Conservation (phyloP, 2,797 vertebrate species). For the Clarias pachynema region DNA sequence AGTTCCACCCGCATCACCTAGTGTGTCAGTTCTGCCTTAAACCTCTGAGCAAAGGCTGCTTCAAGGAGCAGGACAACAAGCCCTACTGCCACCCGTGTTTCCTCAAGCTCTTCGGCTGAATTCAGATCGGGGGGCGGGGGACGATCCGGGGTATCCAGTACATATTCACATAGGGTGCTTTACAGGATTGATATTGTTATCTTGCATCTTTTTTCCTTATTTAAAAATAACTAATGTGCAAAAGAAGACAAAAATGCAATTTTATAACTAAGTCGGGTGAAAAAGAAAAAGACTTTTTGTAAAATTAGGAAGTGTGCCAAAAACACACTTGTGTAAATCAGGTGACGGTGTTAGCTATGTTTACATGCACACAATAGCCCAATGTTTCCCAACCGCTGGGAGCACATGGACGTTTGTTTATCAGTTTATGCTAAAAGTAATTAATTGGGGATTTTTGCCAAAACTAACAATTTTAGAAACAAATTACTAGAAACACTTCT, state of each 20-base stretch:
- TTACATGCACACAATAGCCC: neutral
- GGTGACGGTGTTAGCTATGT: neutral
- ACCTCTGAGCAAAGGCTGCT: constrained; percentile 90
- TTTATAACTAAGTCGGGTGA: neutral
- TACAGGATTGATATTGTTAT: neutral
- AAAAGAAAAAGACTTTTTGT: neutral
- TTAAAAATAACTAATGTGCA: constrained; percentile 2
- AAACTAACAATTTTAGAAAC: neutral
- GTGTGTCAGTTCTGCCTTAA: constrained; percentile 92
- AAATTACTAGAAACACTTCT: neutral
- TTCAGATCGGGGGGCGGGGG: neutral
- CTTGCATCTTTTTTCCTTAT: constrained; percentile 5
- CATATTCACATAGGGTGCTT: neutral
- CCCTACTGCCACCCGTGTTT: constrained; percentile 94
- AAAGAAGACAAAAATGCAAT: constrained; percentile 15
- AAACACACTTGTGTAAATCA: neutral
- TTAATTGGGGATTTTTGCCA: too few relatives aligned
- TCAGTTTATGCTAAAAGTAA: neutral
- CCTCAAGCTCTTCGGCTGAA: constrained; percentile 86
- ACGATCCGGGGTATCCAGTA: too few relatives aligned
- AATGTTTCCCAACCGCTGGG: neutral
- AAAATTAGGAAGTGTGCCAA: neutral
- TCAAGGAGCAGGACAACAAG: constrained; percentile 91
- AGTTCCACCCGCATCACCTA: constrained; percentile 91
- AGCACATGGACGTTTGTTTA: neutral